Base-by-base conservation (phyloP, 2,797 vertebrate species). In the Oreochromis grahami region DNA sequence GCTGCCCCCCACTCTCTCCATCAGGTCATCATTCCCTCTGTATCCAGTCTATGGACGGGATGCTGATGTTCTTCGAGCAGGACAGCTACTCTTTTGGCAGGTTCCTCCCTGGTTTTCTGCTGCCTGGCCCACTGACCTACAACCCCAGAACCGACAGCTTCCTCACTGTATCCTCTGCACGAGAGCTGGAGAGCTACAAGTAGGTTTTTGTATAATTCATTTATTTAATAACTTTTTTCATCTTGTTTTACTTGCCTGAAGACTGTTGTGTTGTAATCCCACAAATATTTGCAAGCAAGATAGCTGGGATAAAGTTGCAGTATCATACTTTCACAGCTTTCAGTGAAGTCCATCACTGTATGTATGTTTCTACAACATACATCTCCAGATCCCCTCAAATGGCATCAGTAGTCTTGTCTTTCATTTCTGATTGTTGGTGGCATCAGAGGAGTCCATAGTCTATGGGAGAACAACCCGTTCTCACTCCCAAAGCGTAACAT, bases 51-150 rank as follows among this genome's bases (percentile, higher is more conserved):
- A 97, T 99, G 97, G 98, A 99, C 77, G 98, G 98, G 63, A 98
- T 99, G 98, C 96, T 99, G 79, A 99, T 98, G 97, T 95, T 99
- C 86, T 99, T 99, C 87, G 98, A 99, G 90, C 98, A 99, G 95
- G 98, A 99, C 94, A 99, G 98, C 89, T 99, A 97, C 8, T 96
- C 98, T 34, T 99, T 99, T 79, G 98, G 98, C 17, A 93, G 98
- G 17, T 99, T 98, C 90, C 96, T 99, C n/a, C 98, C 98, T 0
- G 98, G 97, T 8, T 99, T 98, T 92, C 96, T 99, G 88, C 95
- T 99, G 79, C 98, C 98, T 0, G 98, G 98, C 32, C 98, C 98
- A 0, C 92, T 99, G 81, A 88, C 95, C 68, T 99, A 99, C 95
- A 98, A 97, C 90, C 86, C 95, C 77, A 97, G 97, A 51, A 98